Percentiles rank a stretch among this genome's conserved stretches.
Evolutionary conservation across 2,113 vertebrate genomes (phyloP).

Genomic region (Halcyon senegalensis): DNA sequence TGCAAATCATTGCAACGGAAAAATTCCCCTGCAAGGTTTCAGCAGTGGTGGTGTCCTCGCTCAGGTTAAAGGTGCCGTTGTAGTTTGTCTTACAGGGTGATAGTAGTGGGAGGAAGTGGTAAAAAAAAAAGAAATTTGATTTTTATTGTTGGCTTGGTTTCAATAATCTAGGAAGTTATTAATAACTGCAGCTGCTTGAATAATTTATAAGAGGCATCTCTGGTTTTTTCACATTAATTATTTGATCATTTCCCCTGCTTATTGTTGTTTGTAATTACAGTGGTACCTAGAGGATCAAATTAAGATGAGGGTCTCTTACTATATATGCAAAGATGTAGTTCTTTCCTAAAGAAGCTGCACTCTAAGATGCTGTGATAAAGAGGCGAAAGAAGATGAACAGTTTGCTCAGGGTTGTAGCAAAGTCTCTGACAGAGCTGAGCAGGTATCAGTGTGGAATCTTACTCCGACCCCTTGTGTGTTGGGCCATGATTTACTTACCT

Average conservation of each 20-base stretch:
- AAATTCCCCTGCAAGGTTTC: not conserved
- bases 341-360: not conserved
- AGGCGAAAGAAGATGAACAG: not conserved
- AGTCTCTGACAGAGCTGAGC: not conserved
- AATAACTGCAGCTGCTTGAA: slow-evolving; percentile 6
- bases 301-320: not conserved
- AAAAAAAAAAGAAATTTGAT: not conserved
- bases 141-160: slow-evolving; percentile 30
- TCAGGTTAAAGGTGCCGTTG: not conserved
- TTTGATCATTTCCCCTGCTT: slow-evolving; percentile 35
- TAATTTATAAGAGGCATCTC: slow-evolving; percentile 6
- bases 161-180: slow-evolving; percentile 31
- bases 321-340: not conserved
- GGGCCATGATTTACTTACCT: not conserved
- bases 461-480: not conserved
- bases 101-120: not conserved
- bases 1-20: slow-evolving; percentile 1
- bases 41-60: not conserved
- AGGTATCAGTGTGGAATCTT: not conserved
- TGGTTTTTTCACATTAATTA: slow-evolving; percentile 19
- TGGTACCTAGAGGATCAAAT: slow-evolving; percentile 12
- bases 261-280: slow-evolving; percentile 34
- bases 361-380: not conserved
- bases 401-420: not conserved
- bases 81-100: not conserved